Conservation (phyloP, 2,888 invertebrate genomes). For the Drosophila affinis region DNA sequence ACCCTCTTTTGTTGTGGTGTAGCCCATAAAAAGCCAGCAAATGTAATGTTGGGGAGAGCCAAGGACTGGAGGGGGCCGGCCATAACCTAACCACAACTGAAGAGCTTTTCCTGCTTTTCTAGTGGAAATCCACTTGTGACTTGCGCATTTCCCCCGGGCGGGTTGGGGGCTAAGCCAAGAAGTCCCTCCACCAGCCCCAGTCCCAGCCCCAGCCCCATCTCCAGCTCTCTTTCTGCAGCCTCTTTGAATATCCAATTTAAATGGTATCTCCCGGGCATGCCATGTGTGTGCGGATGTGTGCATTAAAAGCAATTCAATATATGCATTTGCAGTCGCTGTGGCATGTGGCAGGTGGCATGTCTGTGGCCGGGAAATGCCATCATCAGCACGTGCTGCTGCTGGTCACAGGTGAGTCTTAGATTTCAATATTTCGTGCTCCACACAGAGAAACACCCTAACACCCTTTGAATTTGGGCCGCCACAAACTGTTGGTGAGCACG, state of each 20-base stretch:
- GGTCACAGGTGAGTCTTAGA: constrained; percentile 21
- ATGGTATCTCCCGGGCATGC: constrained; percentile 1
- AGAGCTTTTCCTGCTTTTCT: constrained; percentile 48
- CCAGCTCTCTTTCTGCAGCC: no score
- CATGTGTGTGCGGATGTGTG: neutral
- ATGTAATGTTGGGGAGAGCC: neutral
- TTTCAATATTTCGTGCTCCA: constrained; percentile 30
- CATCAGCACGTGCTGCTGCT: constrained; percentile 24
- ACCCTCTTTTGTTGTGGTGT: neutral
- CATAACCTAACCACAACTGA: constrained; percentile 36
- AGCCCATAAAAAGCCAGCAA: no score
- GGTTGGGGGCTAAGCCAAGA: constrained; percentile 11
- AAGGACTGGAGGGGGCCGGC: constrained; percentile 6
- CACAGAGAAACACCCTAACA: neutral
- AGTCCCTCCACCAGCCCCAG: neutral
- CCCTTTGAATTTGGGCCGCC: constrained; percentile 5
- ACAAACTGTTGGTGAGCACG: constrained; percentile 30
- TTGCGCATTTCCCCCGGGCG: constrained; percentile 40
- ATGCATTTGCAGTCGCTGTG: constrained; percentile 19
- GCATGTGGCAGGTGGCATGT: constrained; percentile 18
- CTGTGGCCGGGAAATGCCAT: constrained; percentile 4
- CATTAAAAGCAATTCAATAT: constrained; percentile 55
- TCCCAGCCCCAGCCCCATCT: neutral
- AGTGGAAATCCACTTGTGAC: constrained; percentile 70
- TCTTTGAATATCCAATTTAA: constrained; percentile 56